A percentile compares a stretch with the other conserved stretches of the same genome.
These are phyloP conservation scores for Macquaria ambigua DNA, from an alignment of 2,113 vertebrate species.

Conservation along the genomic window DNA sequence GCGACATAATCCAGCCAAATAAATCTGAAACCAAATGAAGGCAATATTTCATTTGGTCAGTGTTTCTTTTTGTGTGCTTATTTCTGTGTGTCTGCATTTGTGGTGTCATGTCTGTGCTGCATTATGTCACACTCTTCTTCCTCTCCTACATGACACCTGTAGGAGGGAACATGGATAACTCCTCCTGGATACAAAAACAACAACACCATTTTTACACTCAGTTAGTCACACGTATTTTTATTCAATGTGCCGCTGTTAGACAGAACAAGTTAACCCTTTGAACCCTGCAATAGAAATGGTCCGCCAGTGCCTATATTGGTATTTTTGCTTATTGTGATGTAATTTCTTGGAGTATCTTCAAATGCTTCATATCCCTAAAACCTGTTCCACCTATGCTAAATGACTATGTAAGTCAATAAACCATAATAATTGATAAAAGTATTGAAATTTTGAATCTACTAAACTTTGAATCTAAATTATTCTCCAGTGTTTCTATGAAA, in stretches of 20 bases:
- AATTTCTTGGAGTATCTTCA: too few species aligned
- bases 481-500: background rate
- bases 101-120: background rate
- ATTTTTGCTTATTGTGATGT: too few species aligned
- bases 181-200: too few species aligned
- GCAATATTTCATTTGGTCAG: background rate
- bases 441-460: too few species aligned
- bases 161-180: too few species aligned
- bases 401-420: too few species aligned
- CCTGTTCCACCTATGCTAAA: too few species aligned
- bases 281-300: too few species aligned
- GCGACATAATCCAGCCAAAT: background rate
- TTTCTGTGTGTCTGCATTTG: background rate
- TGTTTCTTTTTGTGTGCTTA: background rate
- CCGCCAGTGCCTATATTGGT: too few species aligned
- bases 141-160: background rate
- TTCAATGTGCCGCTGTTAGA: background rate
- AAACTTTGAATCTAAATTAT: slow-evolving; percentile 3
- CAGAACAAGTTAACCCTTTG: background rate
- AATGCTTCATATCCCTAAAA: too few species aligned
- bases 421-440: too few species aligned
- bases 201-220: background rate
- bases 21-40: background rate
- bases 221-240: background rate
- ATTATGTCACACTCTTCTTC: background rate